phyloP scores from a whole-genome alignment of 2,888 invertebrate species.

The Hirtodrosophila cameraria region DNA sequence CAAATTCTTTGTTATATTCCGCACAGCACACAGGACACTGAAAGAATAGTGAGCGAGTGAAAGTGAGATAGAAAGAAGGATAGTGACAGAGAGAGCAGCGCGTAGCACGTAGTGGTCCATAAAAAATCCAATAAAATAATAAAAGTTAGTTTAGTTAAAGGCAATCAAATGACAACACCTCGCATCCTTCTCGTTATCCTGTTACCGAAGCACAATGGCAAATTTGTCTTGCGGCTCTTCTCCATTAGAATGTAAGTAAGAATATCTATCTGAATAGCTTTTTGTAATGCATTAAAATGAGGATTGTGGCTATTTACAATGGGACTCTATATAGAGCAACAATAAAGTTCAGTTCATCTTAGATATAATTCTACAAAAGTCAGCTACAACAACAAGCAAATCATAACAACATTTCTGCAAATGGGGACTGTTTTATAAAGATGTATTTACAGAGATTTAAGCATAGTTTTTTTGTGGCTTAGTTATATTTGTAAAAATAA shows the following conservation, averaged over 20 bases:
- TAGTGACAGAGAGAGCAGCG: conserved; percentile 5
- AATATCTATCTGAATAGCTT: conserved; percentile 2
- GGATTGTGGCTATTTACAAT: neutral
- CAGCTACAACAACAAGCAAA: no score
- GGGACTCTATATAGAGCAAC: neutral
- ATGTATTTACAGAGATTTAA: no score
- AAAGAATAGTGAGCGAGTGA: neutral
- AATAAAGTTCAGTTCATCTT: neutral
- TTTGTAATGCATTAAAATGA: neutral
- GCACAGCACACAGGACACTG: neutral
- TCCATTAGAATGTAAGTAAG: conserved; percentile 24
- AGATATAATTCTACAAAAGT: neutral
- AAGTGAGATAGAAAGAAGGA: no score
- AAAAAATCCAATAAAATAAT: conserved; percentile 72
- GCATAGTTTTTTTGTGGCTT: neutral
- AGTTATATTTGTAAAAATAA: neutral
- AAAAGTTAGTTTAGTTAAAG: conserved; percentile 75
- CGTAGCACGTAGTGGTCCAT: conserved; percentile 44
- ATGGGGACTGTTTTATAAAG: no score
- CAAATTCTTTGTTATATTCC: conserved; percentile 72
- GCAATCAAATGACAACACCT: conserved; percentile 76
- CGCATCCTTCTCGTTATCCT: conserved; percentile 31
- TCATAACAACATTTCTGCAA: no score
- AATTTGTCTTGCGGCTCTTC: conserved; percentile 35
- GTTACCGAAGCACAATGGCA: conserved; percentile 32